phyloP scores from a whole-genome alignment of 2,888 invertebrate genomes.

The Brachyptera risi region DNA sequence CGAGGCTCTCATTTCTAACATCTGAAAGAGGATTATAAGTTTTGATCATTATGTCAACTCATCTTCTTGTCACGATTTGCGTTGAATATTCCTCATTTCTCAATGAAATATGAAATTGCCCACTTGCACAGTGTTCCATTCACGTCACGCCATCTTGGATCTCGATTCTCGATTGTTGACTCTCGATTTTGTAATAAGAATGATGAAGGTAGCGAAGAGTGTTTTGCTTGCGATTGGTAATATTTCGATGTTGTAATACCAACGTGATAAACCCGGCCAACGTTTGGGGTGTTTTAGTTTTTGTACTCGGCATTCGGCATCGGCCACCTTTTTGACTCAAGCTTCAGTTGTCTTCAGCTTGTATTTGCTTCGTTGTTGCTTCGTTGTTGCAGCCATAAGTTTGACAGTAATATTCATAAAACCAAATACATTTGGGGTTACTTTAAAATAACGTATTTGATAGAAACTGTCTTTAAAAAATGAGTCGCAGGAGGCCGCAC shows the following conservation, averaged over 20 bases:
- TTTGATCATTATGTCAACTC: constrained; percentile 55
- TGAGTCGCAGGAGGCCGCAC: constrained; percentile 75
- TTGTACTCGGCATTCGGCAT: no score
- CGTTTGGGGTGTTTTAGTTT: no score
- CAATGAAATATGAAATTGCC: constrained; percentile 23
- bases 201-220: no score
- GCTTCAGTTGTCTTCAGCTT: no score
- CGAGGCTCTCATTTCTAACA: constrained; percentile 52
- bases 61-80: constrained; percentile 41
- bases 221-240: no score
- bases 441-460: neutral
- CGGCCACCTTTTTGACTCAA: no score
- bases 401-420: neutral
- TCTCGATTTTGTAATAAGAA: no score
- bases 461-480: constrained; percentile 41
- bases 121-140: neutral
- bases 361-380: no score
- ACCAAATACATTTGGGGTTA: neutral
- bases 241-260: no score
- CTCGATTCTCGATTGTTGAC: no score
- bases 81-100: constrained; percentile 34
- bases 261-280: no score
- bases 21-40: constrained; percentile 50
- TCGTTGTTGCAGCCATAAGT: no score
- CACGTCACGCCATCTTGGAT: neutral